Percentiles rank a stretch among this genome's conserved stretches.
Evolutionary conservation across 1,140 invertebrate genomes (phyloP).

Genomic region (Choristoneura fumiferana): DNA sequence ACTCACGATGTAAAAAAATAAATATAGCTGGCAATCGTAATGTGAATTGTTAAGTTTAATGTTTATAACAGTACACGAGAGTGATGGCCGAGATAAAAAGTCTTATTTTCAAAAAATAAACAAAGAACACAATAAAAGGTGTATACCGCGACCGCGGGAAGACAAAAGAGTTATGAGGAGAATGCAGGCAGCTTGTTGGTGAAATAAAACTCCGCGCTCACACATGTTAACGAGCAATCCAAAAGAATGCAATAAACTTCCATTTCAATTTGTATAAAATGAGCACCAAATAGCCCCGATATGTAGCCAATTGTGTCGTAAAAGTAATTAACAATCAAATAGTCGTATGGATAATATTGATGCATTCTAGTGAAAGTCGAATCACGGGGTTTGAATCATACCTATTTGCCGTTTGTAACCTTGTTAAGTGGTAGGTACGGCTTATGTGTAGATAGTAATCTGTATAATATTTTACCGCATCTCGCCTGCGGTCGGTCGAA

Average conservation of each 20-base stretch:
- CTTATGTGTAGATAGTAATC: slow-evolving; percentile 29
- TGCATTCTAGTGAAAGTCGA: slow-evolving; percentile 30
- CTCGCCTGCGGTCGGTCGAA: slow-evolving; percentile 32
- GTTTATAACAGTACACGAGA: slow-evolving; percentile 42
- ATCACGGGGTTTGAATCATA: slow-evolving; percentile 34
- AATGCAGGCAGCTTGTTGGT: slow-evolving; percentile 24
- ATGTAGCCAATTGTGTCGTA: slow-evolving; percentile 27
- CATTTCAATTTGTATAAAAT: too few relatives aligned
- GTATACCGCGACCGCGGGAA: slow-evolving; percentile 20
- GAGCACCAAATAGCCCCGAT: too few relatives aligned
- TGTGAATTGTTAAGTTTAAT: slow-evolving; percentile 32
- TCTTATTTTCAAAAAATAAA: slow-evolving; percentile 43
- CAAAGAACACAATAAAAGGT: slow-evolving; percentile 17
- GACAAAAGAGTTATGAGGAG: slow-evolving; percentile 39
- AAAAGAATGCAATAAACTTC: not conserved
- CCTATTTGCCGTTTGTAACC: slow-evolving; percentile 25
- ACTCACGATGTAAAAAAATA: slow-evolving; percentile 25
- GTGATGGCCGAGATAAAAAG: slow-evolving; percentile 43
- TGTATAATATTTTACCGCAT: slow-evolving; percentile 36
- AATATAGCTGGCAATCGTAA: slow-evolving; percentile 37
- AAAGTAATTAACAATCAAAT: slow-evolving; percentile 11
- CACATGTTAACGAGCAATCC: not conserved
- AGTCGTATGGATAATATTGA: slow-evolving; percentile 20
- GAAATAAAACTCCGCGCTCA: too few relatives aligned
- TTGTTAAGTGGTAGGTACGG: slow-evolving; percentile 37